Evolutionary conservation across 2,113 vertebrate species (phyloP).

Genomic region (Xiphophorus hellerii): DNA sequence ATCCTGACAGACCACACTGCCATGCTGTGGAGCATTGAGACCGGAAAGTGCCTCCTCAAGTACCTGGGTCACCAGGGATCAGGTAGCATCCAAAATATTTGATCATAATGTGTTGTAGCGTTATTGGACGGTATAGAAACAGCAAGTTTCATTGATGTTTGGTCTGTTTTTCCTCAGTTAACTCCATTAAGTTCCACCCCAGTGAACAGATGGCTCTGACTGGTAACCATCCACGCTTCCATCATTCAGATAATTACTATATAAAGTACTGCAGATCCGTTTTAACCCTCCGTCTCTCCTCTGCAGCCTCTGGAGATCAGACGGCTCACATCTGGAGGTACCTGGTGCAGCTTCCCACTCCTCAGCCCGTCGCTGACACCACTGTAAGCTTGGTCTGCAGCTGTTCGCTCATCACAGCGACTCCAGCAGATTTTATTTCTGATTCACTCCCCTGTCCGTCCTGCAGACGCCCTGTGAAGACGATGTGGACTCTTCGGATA

Average conservation of each 20-base stretch:
- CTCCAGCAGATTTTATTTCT: not conserved
- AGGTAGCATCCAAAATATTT: conserved; percentile 75
- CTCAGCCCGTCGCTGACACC: conserved; percentile 88
- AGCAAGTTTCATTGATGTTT: not conserved
- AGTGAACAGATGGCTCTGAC: conserved; percentile 96
- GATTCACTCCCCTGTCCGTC: not conserved
- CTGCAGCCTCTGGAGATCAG: conserved; percentile 94
- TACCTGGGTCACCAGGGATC: conserved; percentile 95
- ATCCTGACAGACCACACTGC: conserved; percentile 89
- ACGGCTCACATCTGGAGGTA: conserved; percentile 98
- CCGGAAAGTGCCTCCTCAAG: conserved; percentile 92
- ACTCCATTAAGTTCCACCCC: conserved; percentile 98
- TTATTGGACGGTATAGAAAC: not conserved
- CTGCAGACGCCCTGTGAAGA: conserved; percentile 85
- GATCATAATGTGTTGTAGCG: not conserved
- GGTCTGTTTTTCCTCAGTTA: conserved; percentile 81
- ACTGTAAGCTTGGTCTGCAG: conserved; percentile 82
- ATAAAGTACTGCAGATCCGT: no score
- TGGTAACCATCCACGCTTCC: conserved; percentile 71
- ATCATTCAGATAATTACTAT: no score
- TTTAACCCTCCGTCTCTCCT: not conserved
- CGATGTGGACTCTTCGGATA: conserved; percentile 91
- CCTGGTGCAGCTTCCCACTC: conserved; percentile 91
- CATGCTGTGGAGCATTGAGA: conserved; percentile 98
- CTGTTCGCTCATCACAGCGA: not conserved